Base-by-base conservation (phyloP, 2,888 invertebrate genomes). In the Scaptomyza caliginosa region DNA sequence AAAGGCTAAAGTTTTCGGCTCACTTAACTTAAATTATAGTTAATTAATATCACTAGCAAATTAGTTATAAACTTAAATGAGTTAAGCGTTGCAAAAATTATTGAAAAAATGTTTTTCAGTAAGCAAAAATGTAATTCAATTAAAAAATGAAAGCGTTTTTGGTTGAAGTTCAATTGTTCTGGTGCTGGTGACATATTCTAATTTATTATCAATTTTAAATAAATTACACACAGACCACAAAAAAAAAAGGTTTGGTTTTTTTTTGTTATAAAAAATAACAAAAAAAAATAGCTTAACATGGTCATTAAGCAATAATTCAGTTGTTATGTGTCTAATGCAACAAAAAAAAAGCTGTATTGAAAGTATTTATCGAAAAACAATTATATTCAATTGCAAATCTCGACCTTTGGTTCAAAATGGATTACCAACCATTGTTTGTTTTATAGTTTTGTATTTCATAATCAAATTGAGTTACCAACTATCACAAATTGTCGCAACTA, bases 381-480 rank as follows among this genome's bases (percentile, higher is more conserved):
- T n/a, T n/a, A n/a, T n/a, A n/a, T n/a, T n/a, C n/a, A n/a, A n/a
- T n/a, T n/a, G n/a, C n/a, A n/a, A n/a, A n/a, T n/a, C n/a, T n/a
- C n/a, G n/a, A n/a, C n/a, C n/a, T n/a, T n/a, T n/a, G n/a, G n/a
- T n/a, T n/a, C n/a, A n/a, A n/a, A n/a, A n/a, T n/a, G n/a, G n/a
- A n/a, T n/a, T n/a, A n/a, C n/a, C n/a, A n/a, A n/a, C n/a, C n/a
- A n/a, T n/a, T n/a, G n/a, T n/a, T n/a, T n/a, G n/a, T n/a, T n/a
- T n/a, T n/a, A n/a, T n/a, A n/a, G 23, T 17, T 11, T 39, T 7
- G 1, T 4, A 1, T 3, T 13, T 34, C 34, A 24, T 17, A 48
- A 64, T 52, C 54, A 48, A 73, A 39, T 64, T 32, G 17, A 17
- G 39, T 54, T 54, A 17, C 24, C 28, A 36, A 50, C 34, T 40